Evolutionary conservation across 2,113 vertebrate species (phyloP).

Genomic region (Orycteropus afer): DNA sequence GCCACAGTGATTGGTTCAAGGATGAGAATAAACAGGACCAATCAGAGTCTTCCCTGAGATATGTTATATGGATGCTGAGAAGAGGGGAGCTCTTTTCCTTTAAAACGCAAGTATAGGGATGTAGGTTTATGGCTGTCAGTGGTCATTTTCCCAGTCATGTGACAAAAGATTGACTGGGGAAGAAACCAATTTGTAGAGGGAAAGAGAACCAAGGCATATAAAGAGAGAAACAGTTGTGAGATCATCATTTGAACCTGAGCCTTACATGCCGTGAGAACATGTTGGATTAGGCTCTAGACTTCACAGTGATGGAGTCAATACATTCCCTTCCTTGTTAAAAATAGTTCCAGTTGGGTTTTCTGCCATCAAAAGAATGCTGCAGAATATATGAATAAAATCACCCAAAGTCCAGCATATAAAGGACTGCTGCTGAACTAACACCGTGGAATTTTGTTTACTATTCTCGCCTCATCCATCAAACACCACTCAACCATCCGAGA

Average conservation of each 20-base stretch:
- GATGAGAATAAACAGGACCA: neutral
- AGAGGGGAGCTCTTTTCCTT: neutral
- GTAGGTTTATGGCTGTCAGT: neutral
- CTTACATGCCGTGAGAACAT: neutral
- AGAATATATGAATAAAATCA: constrained; percentile 33
- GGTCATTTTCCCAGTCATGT: neutral
- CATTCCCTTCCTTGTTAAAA: neutral
- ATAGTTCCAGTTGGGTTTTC: constrained; percentile 17
- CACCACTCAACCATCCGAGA: constrained; percentile 8
- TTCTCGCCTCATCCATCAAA: constrained; percentile 52
- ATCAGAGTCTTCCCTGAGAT: constrained; percentile 21
- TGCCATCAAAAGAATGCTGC: constrained; percentile 20
- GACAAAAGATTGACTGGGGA: constrained; percentile 8
- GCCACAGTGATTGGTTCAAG: neutral
- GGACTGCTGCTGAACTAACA: neutral
- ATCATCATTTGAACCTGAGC: neutral
- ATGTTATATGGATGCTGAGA: neutral
- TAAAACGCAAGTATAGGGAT: neutral
- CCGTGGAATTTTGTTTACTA: constrained; percentile 19
- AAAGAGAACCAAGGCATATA: neutral
- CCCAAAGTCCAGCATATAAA: neutral
- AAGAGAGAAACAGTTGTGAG: neutral
- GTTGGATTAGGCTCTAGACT: neutral
- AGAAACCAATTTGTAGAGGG: neutral
- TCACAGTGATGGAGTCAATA: neutral